Conservation (phyloP, 2,888 invertebrate species). For the Limenitis camilla region DNA sequence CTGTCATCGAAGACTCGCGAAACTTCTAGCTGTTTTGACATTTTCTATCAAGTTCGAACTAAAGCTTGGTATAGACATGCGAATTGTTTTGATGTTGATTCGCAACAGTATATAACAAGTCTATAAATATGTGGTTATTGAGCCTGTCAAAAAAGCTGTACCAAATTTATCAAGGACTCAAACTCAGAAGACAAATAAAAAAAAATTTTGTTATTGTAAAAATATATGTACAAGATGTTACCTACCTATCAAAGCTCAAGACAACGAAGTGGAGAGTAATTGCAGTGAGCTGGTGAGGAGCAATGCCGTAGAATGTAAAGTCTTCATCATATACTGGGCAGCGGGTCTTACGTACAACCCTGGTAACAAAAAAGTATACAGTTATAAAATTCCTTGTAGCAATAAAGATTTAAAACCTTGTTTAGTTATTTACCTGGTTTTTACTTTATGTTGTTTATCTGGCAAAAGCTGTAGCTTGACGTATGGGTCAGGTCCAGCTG, state of each 20-base stretch:
- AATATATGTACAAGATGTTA: background rate
- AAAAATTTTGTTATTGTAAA: background rate
- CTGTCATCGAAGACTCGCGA: no score
- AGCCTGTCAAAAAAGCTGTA: no score
- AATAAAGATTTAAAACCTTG: background rate
- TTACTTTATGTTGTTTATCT: slow-evolving; percentile 98
- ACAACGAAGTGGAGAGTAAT: slow-evolving; percentile 96
- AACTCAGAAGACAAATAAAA: background rate
- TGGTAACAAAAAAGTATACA: slow-evolving; percentile 26
- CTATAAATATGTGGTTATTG: no score
- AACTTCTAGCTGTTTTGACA: no score
- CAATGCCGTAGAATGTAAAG: slow-evolving; percentile 98
- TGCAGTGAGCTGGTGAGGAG: slow-evolving; percentile 87
- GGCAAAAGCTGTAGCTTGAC: slow-evolving; percentile 97
- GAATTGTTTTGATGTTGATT: no score
- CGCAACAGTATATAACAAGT: no score
- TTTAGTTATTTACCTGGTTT: slow-evolving; percentile 76
- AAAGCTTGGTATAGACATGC: no score
- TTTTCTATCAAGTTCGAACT: no score
- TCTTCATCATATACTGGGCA: slow-evolving; percentile 99
- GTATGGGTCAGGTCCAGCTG: slow-evolving; percentile 94
- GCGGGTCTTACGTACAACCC: slow-evolving; percentile 95
- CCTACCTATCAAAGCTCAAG: slow-evolving; percentile 92
- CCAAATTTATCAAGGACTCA: no score
- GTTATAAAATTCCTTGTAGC: background rate